A percentile compares a stretch with the other conserved stretches of the same genome.
Conservation (phyloP, 2,113 vertebrate genomes). For the Tragelaphus strepsiceros region DNA sequence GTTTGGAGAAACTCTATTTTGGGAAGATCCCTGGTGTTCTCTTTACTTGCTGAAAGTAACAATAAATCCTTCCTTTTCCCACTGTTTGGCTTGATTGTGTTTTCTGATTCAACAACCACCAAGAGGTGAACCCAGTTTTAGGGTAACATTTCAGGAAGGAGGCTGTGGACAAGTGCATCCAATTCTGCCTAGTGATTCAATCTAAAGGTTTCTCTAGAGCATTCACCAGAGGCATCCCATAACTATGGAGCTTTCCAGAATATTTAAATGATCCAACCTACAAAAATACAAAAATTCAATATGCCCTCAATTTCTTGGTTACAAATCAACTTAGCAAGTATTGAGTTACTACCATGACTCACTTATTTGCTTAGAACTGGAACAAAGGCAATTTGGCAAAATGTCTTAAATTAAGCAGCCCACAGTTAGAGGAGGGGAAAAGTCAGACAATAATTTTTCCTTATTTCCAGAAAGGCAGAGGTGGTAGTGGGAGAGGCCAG, state of each 20-base stretch:
- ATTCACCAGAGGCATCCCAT: background rate
- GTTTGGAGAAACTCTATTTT: background rate
- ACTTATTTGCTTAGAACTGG: slow-evolving; percentile 28
- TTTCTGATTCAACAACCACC: background rate
- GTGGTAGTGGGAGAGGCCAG: background rate
- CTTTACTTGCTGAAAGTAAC: background rate
- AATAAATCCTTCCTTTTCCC: background rate
- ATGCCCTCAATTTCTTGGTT: background rate
- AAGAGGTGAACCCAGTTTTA: background rate
- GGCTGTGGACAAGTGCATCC: rapidly evolving
- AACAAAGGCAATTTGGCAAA: slow-evolving; percentile 24
- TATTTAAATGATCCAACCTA: background rate
- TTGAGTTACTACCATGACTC: background rate
- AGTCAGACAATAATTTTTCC: background rate
- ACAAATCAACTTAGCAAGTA: background rate
- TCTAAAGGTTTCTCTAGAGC: background rate
- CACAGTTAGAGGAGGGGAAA: background rate
- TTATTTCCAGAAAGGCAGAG: background rate
- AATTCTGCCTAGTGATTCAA: background rate
- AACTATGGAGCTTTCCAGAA: background rate
- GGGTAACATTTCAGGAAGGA: background rate
- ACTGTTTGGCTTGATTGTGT: background rate
- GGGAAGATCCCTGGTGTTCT: background rate
- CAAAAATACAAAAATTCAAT: slow-evolving; percentile 5
- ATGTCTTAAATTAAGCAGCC: background rate